Percentiles rank a stretch among this genome's conserved stretches.
Conservation (phyloP, 2,797 vertebrate species). For the Smutsia gigantea region DNA sequence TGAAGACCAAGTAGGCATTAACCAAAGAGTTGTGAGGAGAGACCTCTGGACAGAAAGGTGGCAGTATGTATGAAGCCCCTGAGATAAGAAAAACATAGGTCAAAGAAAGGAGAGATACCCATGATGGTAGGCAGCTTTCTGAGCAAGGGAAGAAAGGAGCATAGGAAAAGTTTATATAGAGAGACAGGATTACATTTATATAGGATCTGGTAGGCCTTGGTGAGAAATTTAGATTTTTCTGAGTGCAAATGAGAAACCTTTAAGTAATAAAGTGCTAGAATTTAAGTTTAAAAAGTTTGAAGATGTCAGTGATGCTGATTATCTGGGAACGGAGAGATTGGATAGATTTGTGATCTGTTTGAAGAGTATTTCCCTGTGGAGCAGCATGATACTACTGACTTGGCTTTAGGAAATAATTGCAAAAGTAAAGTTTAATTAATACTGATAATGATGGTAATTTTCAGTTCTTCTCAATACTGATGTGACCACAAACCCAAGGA, state of each 20-base stretch:
- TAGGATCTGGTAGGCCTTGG: not conserved
- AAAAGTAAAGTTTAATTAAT: constrained; percentile 42
- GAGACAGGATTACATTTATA: not conserved
- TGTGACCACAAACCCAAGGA: not conserved
- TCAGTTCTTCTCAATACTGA: not conserved
- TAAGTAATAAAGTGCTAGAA: not conserved
- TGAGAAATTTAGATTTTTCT: constrained; percentile 1
- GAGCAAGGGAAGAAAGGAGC: not conserved
- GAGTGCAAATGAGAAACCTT: not conserved
- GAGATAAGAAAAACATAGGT: not conserved
- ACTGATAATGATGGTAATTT: not conserved
- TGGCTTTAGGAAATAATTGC: not conserved
- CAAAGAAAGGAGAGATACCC: not conserved
- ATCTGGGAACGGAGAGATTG: not conserved
- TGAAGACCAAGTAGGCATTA: not conserved
- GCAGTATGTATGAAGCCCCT: not conserved
- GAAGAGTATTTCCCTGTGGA: not conserved
- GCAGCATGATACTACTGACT: not conserved
- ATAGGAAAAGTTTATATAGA: not conserved
- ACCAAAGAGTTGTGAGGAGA: not conserved
- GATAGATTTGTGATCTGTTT: not conserved
- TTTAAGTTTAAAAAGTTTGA: constrained; percentile 16
- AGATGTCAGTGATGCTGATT: not conserved
- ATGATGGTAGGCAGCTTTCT: not conserved
- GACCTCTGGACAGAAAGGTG: not conserved